A percentile compares a stretch with the other conserved stretches of the same genome.
These are phyloP conservation scores for Temnopleurus reevesii DNA, from an alignment of 53 echinoderm and acorn worm genomes.

Conservation along the genomic window DNA sequence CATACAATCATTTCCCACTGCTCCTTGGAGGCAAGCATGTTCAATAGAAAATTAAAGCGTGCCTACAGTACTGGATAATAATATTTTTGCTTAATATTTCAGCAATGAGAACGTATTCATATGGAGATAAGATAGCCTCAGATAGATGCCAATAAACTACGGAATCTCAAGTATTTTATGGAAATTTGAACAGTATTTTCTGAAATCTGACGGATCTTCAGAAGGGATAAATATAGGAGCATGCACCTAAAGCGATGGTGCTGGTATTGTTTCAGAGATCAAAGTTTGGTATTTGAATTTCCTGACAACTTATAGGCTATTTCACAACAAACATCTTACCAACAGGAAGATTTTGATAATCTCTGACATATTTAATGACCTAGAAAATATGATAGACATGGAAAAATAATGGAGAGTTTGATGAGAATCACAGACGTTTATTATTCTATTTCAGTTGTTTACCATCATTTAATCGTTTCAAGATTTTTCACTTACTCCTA, in stretches of 20 bases:
- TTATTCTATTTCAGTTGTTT: conserved; percentile 1
- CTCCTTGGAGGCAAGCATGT: not conserved
- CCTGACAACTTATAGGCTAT: conserved; percentile 34
- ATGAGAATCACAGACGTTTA: not conserved
- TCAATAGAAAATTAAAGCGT: too few species aligned
- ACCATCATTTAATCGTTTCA: too few species aligned
- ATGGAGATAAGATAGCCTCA: not conserved
- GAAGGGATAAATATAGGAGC: not conserved
- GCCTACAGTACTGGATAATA: too few species aligned
- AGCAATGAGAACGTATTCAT: conserved; percentile 7
- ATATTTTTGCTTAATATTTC: not conserved
- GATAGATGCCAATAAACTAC: not conserved
- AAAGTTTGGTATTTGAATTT: conserved; percentile 3
- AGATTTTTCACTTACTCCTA: not conserved
- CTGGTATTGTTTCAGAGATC: not conserved
- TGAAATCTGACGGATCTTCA: not conserved
- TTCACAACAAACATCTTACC: conserved; percentile 22
- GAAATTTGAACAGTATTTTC: not conserved
- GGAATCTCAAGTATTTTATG: conserved; percentile 34
- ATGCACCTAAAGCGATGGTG: not conserved
- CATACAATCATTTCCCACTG: conserved; percentile 17
- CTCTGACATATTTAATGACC: not conserved
- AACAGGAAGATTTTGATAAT: conserved; percentile 23
- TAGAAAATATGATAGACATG: not conserved
- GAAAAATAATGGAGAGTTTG: not conserved